Evolutionary conservation across 2,797 vertebrate species (phyloP).

Genomic region (Macroramphosus scolopax): DNA sequence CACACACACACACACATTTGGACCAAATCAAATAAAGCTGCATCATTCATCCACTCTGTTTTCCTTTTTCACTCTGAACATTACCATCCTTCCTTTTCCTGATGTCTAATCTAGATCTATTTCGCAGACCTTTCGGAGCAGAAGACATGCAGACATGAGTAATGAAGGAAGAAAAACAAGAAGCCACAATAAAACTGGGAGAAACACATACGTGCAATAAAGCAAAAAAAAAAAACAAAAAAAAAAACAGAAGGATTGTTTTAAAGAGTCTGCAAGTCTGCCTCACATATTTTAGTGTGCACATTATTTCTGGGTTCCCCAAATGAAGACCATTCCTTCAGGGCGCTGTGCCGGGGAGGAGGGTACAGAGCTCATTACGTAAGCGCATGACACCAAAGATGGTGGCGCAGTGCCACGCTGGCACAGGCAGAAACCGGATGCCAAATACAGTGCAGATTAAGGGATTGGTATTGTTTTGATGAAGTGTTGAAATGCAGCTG

Average conservation of each 20-base stretch:
- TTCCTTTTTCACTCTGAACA: constrained; percentile 4
- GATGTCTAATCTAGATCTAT: neutral
- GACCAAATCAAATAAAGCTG: constrained; percentile 6
- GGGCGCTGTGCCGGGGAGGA: constrained; percentile 27
- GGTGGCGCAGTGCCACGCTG: constrained; percentile 37
- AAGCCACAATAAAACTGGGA: constrained; percentile 16
- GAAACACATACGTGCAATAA: constrained; percentile 25
- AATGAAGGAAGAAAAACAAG: constrained; percentile 25
- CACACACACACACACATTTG: neutral
- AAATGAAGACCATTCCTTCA: constrained; percentile 56
- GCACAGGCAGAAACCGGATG: constrained; percentile 31
- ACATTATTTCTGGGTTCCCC: constrained; percentile 47
- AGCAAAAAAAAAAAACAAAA: constrained; percentile 41
- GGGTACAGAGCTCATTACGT: constrained; percentile 32
- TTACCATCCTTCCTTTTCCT: neutral
- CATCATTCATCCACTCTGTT: constrained; percentile 7
- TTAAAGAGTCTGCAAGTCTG: no score
- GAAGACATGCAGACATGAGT: no score
- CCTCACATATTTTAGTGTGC: constrained; percentile 22
- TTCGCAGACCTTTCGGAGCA: no score
- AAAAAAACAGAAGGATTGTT: constrained; percentile 58
- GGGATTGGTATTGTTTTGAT: constrained; percentile 3
- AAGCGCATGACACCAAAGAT: constrained; percentile 22
- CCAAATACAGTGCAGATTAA: constrained; percentile 11
- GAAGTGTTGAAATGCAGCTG: constrained; percentile 17